Evolutionary conservation across 2,113 vertebrate genomes (phyloP), one percentile per base, ranked within the genome.

Genomic region (Bostrychus sinensis): DNA sequence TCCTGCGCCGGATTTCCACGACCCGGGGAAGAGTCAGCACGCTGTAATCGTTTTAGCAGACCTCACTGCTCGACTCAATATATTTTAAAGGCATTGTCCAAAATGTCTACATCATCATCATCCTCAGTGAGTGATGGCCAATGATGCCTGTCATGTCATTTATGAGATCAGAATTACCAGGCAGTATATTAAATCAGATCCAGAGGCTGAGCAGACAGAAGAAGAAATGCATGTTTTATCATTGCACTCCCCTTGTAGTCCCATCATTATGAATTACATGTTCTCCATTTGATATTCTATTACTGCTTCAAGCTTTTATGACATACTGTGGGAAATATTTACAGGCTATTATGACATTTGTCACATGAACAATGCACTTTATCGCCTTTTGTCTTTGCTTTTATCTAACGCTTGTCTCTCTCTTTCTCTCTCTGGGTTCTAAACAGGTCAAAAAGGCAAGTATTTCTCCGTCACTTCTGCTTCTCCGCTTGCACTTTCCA

Each of bases 391-490:
- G 46, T 84, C 70, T 77, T 53, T 84, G 12, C 70, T 78, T 58
- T 68, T 51, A 68, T 45, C 62, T 71, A 56, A 75, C 48, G 46
- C 36, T 43, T 43, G 48, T 82, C 56, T 25, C 19, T 53, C 12
- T 66, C n/a, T 68, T 20, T 64, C 38, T 73, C 17, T 82, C 61
- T 57, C 28, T 75, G 66, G 81, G 83, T 68, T 84, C 71, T 73
- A 70, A 63, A 80, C 78, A 91, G 89, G 86, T 55, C 77, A 84
- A 77, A 72, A 71, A 88, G 88, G 89, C 72, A 88, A 89, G 88
- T 91, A 81, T 77, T 86, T 76, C 66, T 71, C 70, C 57, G 54
- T 65, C 66, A 78, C 28, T 77, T 72, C 50, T 70, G 67, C 57
- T 68, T 60, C 37, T 57, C 6, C 39, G 48, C 34, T n/a, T 54